Conservation (phyloP, 2,113 vertebrate genomes). For the Cisticola juncidis region DNA sequence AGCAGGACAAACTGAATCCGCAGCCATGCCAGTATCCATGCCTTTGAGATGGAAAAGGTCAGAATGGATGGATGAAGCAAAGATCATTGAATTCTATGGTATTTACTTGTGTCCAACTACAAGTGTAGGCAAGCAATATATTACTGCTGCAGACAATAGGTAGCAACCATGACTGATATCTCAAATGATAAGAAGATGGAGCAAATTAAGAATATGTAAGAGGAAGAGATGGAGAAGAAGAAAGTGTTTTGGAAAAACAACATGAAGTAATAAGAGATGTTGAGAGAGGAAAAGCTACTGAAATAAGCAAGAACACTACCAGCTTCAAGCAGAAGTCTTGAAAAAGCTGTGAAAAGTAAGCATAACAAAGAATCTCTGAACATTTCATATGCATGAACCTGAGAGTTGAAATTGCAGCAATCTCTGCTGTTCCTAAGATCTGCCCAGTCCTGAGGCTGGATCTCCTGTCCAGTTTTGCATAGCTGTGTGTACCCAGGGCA, state of each 20-base stretch:
- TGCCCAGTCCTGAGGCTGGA: neutral
- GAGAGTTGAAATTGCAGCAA: neutral
- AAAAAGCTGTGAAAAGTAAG: neutral
- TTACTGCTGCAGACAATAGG: neutral
- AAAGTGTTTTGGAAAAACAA: neutral
- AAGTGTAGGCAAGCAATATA: neutral
- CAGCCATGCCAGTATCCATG: neutral
- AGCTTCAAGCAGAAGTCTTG: neutral
- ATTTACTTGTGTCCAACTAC: neutral
- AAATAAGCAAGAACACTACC: neutral
- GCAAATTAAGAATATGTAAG: neutral
- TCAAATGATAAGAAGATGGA: neutral
- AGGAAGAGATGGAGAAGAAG: neutral
- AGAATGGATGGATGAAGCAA: neutral
- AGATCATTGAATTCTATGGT: neutral
- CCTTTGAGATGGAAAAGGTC: neutral
- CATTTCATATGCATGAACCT: neutral
- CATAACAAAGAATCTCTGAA: neutral
- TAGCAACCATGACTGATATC: accelerated
- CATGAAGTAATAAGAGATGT: neutral
- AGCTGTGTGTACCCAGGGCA: neutral
- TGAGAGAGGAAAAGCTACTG: neutral
- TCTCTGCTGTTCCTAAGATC: neutral
- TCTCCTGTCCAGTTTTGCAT: neutral
- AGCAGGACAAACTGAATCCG: neutral